Conservation (phyloP, 2,113 vertebrate species). For the Solea solea region DNA sequence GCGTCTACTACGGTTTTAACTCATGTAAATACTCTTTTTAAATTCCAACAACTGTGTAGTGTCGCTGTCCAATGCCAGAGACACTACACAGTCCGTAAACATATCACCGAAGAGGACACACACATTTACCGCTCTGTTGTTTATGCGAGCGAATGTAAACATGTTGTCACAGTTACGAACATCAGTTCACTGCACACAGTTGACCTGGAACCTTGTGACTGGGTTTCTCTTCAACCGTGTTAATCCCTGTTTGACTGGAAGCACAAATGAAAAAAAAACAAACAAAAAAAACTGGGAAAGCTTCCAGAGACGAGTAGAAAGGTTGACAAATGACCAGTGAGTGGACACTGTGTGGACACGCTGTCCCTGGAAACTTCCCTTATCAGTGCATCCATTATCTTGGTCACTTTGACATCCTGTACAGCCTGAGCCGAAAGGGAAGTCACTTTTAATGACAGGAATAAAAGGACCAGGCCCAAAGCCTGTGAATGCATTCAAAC, state of each 20-base stretch:
- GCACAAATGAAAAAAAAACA: neutral
- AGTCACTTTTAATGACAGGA: neutral
- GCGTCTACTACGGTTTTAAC: too few relatives aligned
- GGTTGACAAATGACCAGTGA: constrained; percentile 32
- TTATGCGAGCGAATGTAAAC: neutral
- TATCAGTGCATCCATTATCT: constrained; percentile 29
- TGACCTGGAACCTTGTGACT: constrained; percentile 6
- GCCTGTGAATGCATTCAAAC: neutral
- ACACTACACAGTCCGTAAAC: too few relatives aligned
- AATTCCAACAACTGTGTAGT: too few relatives aligned
- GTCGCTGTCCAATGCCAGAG: too few relatives aligned
- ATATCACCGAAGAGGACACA: neutral
- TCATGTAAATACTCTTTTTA: too few relatives aligned
- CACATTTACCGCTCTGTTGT: neutral
- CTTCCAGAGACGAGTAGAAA: constrained; percentile 33
- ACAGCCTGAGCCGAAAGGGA: neutral
- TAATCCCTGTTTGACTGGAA: constrained; percentile 38
- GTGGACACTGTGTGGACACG: constrained; percentile 1
- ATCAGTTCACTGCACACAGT: constrained; percentile 1
- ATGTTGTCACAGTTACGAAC: neutral
- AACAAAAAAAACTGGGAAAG: constrained; percentile 23
- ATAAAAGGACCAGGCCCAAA: neutral
- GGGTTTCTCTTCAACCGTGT: constrained; percentile 1
- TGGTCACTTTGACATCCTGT: constrained; percentile 10
- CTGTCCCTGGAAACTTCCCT: constrained; percentile 3